Percentiles rank a stretch among this genome's conserved stretches.
phyloP scores from a whole-genome alignment of 2,797 vertebrate genomes.

The Lagothrix lagotricha region DNA sequence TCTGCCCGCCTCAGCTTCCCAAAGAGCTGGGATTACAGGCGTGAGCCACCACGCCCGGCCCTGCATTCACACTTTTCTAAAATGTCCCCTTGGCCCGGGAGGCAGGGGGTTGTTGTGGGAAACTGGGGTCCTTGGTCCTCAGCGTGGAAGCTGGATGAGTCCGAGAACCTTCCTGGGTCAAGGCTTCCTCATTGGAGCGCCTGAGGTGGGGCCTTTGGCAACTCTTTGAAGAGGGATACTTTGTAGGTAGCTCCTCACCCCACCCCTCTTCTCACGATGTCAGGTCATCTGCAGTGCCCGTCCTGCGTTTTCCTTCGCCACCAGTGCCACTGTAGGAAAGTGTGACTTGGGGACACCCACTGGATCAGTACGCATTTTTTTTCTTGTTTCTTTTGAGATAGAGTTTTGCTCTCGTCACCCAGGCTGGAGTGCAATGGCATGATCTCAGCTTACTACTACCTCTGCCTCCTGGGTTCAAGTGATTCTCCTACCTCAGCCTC shows the following conservation, averaged over 20 bases:
- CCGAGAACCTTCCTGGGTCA: neutral
- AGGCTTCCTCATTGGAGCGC: neutral
- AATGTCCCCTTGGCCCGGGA: neutral
- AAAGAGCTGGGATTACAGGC: no score
- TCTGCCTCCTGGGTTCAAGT: neutral
- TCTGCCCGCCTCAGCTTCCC: no score
- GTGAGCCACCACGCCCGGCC: no score
- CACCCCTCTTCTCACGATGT: rapidly evolving
- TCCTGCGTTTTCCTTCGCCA: neutral
- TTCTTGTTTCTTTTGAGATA: neutral
- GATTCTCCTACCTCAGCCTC: neutral
- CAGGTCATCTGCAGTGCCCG: no score
- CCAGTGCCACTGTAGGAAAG: neutral
- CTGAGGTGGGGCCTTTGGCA: rapidly evolving
- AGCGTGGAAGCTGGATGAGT: neutral
- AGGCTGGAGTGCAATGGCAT: neutral
- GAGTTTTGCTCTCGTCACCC: neutral
- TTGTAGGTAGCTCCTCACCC: neutral
- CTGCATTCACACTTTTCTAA: neutral
- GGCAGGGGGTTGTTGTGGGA: neutral
- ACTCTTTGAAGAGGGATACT: neutral
- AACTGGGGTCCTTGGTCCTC: neutral
- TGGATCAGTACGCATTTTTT: neutral
- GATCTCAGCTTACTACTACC: neutral
- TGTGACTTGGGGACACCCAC: neutral